Percentiles rank a stretch among this genome's conserved stretches.
phyloP scores from a whole-genome alignment of 1,140 invertebrate genomes.

The Neodiprion lecontei region DNA sequence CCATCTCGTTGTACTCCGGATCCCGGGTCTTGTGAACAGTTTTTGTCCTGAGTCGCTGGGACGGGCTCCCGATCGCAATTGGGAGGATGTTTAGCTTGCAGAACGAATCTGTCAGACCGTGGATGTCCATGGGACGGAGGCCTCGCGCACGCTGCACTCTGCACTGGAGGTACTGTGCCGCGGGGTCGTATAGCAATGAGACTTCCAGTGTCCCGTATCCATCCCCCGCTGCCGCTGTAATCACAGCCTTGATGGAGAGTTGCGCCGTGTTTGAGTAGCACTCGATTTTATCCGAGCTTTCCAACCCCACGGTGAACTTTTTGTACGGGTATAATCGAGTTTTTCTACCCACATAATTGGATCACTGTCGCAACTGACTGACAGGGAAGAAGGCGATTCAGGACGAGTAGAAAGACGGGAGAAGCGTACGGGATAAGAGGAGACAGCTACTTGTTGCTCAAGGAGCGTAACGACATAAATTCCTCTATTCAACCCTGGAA shows the following conservation, averaged over 20 bases:
- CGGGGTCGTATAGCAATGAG: slow-evolving; percentile 79
- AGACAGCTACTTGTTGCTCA: too few relatives aligned
- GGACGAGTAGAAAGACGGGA: too few relatives aligned
- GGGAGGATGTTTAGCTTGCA: slow-evolving; percentile 88
- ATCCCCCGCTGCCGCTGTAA: slow-evolving; percentile 27
- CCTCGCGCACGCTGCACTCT: slow-evolving; percentile 77
- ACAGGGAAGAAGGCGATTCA: too few relatives aligned
- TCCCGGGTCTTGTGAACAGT: slow-evolving; percentile 92
- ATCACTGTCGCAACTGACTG: too few relatives aligned
- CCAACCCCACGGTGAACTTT: too few relatives aligned
- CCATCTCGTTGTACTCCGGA: slow-evolving; percentile 92
- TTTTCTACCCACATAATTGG: too few relatives aligned
- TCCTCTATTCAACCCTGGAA: too few relatives aligned
- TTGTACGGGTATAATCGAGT: too few relatives aligned
- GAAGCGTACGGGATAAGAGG: too few relatives aligned
- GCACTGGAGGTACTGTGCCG: slow-evolving; percentile 78
- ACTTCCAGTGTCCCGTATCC: slow-evolving; percentile 73
- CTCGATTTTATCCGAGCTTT: too few relatives aligned
- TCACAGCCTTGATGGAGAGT: background rate
- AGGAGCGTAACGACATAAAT: too few relatives aligned
- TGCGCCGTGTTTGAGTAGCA: background rate
- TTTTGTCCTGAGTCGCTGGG: slow-evolving; percentile 81
- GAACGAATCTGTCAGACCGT: slow-evolving; percentile 90
- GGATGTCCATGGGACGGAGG: slow-evolving; percentile 86
- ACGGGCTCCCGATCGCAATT: slow-evolving; percentile 67